These are phyloP conservation scores for Rotaria sp. DNA, from an alignment of 2,888 invertebrate species.

Conservation along the genomic window DNA sequence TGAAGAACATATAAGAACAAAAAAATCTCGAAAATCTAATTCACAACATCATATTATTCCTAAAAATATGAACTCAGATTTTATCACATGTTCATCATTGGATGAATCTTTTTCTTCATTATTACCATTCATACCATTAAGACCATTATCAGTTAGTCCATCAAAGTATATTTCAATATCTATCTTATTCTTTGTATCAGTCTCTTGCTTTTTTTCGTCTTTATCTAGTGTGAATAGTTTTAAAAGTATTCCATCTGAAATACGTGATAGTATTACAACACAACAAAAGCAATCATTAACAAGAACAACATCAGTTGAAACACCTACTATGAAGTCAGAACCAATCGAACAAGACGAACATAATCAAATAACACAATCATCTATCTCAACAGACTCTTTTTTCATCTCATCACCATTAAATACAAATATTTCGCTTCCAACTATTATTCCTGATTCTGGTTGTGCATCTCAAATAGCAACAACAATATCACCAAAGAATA, in stretches of 20 bases:
- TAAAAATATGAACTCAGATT: background rate
- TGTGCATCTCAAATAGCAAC: background rate
- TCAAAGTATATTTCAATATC: background rate
- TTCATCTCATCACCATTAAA: background rate
- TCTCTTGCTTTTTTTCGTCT: background rate
- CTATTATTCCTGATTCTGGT: background rate
- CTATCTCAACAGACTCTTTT: background rate
- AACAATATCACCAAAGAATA: too few relatives aligned
- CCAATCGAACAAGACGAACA: background rate
- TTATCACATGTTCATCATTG: background rate
- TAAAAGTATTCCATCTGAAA: background rate
- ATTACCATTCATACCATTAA: background rate
- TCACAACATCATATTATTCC: background rate
- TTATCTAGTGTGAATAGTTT: background rate
- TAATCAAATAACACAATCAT: background rate
- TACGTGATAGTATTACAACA: too few relatives aligned
- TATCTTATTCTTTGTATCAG: background rate
- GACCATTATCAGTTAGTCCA: background rate
- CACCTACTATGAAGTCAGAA: background rate
- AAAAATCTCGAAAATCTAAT: background rate
- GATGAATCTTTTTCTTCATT: background rate
- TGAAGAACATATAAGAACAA: background rate
- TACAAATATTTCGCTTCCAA: background rate
- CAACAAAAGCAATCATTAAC: background rate
- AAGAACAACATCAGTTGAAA: background rate